Evolutionary conservation across 2,888 invertebrate species (phyloP), one percentile per base, ranked within the genome.

Genomic region (Sicus ferrugineus): DNA sequence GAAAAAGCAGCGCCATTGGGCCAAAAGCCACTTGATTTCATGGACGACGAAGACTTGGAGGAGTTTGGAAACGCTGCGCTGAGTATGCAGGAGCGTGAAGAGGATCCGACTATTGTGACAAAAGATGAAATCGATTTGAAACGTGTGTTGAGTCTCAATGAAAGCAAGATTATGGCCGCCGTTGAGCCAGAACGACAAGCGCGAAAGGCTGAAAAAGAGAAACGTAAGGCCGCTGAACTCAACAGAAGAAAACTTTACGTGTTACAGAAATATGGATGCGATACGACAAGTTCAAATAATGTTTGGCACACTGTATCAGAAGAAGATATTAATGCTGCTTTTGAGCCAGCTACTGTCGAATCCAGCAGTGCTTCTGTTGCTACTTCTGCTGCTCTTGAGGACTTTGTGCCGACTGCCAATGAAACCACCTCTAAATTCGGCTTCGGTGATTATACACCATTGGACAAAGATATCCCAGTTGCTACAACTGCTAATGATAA

Each of bases 21-120:
- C 48, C 93, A 93, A 82, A 89, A 88, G 74, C 94, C 97, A 0
- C 93, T 96, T 83, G 97, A 98, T 86, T 99, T 94, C 80, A 99
- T 99, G 99, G 99, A 99, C 83, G 95, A 95, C 14, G 99, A 99
- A 84, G 98, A 99, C 84, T 88, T 95, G 28, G 91, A 95, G 2
- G 95, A 96, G 82, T 95, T 94, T 86, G 99, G 98, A 21, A 97
- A 99, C 76, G 97, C 98, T 0, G 97, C 97, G 0, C 91, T 93
- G 73, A 89, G 90, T 1, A 88, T 98, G 71, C 90, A 92, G 78
- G 92, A 96, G 0, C 93, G 92, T 1, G 89, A 89, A 16, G 92
- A 65, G 19, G 54, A 95, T 75, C 98, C 94, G 83, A 88, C 30
- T 77, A 79, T 77, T n/a, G 75, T 72, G 9, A 74, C 73, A 14